Conservation (phyloP, 2,888 invertebrate species). For the Tipula vernalis region DNA sequence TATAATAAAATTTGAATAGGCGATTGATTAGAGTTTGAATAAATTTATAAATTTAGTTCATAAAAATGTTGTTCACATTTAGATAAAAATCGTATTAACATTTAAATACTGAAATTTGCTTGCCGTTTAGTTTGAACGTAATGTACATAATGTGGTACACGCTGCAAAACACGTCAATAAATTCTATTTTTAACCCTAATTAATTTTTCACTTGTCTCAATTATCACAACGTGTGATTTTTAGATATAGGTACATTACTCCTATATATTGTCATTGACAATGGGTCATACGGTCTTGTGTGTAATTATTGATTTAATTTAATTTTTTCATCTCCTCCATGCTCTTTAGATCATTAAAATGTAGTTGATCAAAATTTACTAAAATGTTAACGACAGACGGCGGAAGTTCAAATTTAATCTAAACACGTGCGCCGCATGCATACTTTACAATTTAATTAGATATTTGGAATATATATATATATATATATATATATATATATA, state of each 20-base stretch:
- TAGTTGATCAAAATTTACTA: not conserved
- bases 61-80: too few species aligned
- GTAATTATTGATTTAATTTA: not conserved
- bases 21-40: too few species aligned
- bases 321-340: not conserved
- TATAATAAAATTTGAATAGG: too few species aligned
- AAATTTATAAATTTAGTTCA: too few species aligned
- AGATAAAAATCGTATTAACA: too few species aligned
- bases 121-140: too few species aligned
- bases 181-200: not conserved
- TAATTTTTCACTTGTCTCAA: not conserved
- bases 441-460: not conserved
- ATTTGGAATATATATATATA: not conserved
- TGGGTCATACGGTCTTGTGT: not conserved
- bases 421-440: not conserved
- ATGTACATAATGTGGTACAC: too few species aligned
- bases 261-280: not conserved
- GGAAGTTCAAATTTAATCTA: not conserved
- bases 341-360: too few species aligned
- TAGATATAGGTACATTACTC: not conserved
- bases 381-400: not conserved
- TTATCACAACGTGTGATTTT: not conserved
- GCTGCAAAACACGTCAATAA: too few species aligned
- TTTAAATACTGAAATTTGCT: too few species aligned
- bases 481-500: too few species aligned